Percentiles rank a stretch among this genome's conserved stretches.
Evolutionary conservation across 2,797 vertebrate species (phyloP).

Genomic region (Cryptoprocta ferox): DNA sequence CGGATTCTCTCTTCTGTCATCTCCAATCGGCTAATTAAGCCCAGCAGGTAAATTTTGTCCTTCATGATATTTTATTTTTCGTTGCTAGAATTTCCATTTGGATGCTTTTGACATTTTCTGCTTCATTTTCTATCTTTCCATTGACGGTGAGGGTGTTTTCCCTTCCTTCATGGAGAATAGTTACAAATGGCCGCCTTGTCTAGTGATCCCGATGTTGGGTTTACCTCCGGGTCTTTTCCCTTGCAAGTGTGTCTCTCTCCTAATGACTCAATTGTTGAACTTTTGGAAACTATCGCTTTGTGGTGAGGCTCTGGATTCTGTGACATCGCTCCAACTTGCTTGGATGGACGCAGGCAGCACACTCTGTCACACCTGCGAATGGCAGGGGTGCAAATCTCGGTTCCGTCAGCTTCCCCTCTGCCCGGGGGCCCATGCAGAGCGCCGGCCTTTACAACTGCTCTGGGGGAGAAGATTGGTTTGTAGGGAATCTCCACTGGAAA

Average conservation of each 20-base stretch:
- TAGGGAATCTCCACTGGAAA: background rate
- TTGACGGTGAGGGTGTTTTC: background rate
- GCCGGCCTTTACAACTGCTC: fast-evolving
- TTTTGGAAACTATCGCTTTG: background rate
- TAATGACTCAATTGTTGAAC: background rate
- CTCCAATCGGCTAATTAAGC: background rate
- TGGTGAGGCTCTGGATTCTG: background rate
- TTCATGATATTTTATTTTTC: background rate
- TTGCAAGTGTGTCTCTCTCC: background rate
- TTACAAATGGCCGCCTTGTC: background rate
- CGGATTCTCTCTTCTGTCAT: fast-evolving
- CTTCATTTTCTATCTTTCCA: background rate
- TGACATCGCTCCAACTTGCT: background rate
- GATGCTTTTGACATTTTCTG: background rate
- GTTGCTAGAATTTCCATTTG: background rate
- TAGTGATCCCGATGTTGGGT: background rate
- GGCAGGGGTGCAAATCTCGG: background rate
- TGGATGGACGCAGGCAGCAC: background rate
- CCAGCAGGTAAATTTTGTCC: background rate
- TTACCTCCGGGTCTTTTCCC: background rate
- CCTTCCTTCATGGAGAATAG: background rate
- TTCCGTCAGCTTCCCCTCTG: fast-evolving
- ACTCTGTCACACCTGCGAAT: fast-evolving
- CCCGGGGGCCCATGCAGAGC: background rate
- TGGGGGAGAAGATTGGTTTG: background rate